Evolutionary conservation across 2,888 invertebrate species (phyloP), one percentile per base, ranked within the genome.

Genomic region (Leptarthrus brevirostris): DNA sequence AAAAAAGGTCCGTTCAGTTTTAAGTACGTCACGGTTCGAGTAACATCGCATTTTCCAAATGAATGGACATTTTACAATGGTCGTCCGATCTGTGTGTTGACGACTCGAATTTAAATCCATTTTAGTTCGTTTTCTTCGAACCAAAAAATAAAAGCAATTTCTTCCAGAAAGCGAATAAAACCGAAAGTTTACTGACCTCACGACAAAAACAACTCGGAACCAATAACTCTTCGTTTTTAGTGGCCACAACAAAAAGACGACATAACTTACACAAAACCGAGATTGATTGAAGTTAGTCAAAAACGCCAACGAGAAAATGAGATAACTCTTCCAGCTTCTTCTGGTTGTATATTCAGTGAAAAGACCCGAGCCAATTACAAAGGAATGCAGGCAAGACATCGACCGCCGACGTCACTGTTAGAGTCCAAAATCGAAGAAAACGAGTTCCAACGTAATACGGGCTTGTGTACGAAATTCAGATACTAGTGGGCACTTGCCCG

Each of bases 361-460:
- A 61, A 61, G 36, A 34, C 6, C 36, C 12, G 36, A 61, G 36
- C 36, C 61, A 61, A 61, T 61, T 61, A 61, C 36, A 10, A 34
- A 61, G 36, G 61, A 61, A 61, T 61, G 61, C 61, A 61, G 61
- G 14, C 36, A 40, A 26, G 54, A 54, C 54, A 26, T n/a, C 44
- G 44, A 12, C 12, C 54, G 54, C 2, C 54, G 34, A 61, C 61
- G 61, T 61, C 36, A 40, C 61, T 61, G 20, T 40, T 40, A 20
- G 12, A 61, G 36, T 61, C 20, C 61, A 34, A 20, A 18, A 61
- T 61, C 18, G 61, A 56, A 10, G 10, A 34, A 61, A 61, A 36
- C 61, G 36, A 61, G 61, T 61, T 61, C 36, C 8, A 18, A 61
- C 61, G 30, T 30, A 61, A 16, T 16, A 14, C 14, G 16, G 20